Evolutionary conservation across 2,888 invertebrate species (phyloP).

Genomic region (Brachynemurus nebulosus): DNA sequence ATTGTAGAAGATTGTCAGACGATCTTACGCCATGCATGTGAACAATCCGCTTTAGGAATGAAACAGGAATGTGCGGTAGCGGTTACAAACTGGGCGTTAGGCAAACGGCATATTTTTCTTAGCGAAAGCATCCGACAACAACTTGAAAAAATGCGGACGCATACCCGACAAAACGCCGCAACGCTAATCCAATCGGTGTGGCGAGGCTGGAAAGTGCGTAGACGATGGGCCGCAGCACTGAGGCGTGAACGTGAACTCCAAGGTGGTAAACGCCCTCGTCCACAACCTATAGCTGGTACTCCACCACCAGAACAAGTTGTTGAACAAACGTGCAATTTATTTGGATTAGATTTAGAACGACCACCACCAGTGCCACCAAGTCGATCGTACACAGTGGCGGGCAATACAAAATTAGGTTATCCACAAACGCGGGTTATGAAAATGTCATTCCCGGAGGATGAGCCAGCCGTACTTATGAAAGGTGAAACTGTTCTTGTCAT

Average conservation of each 20-base stretch:
- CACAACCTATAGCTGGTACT: slow-evolving; percentile 82
- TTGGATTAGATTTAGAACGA: slow-evolving; percentile 79
- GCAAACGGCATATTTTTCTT: slow-evolving; percentile 85
- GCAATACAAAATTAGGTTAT: slow-evolving; percentile 82
- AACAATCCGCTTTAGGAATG: slow-evolving; percentile 26
- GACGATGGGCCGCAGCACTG: slow-evolving; percentile 48
- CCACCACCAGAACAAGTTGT: slow-evolving; percentile 77
- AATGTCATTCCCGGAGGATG: slow-evolving; percentile 66
- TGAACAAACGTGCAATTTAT: slow-evolving; percentile 79
- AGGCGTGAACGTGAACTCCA: slow-evolving; percentile 27
- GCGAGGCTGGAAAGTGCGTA: slow-evolving; percentile 63
- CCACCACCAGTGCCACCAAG: slow-evolving; percentile 87
- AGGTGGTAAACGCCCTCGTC: slow-evolving; percentile 56
- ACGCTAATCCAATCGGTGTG: slow-evolving; percentile 73
- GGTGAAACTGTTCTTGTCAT: slow-evolving; percentile 80
- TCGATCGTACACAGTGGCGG: slow-evolving; percentile 78
- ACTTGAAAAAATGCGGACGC: slow-evolving; percentile 66
- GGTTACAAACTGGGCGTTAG: slow-evolving; percentile 70
- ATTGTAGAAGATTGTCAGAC: slow-evolving; percentile 58
- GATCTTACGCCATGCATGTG: slow-evolving; percentile 57
- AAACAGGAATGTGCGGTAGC: slow-evolving; percentile 36
- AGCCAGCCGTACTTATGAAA: slow-evolving; percentile 47
- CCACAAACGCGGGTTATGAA: slow-evolving; percentile 87
- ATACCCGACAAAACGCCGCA: slow-evolving; percentile 66
- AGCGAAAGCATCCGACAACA: slow-evolving; percentile 89